A percentile compares a stretch with the other conserved stretches of the same genome.
These are phyloP conservation scores for Alexandromys fortis DNA, from an alignment of 2,113 vertebrate species.

Conservation along the genomic window DNA sequence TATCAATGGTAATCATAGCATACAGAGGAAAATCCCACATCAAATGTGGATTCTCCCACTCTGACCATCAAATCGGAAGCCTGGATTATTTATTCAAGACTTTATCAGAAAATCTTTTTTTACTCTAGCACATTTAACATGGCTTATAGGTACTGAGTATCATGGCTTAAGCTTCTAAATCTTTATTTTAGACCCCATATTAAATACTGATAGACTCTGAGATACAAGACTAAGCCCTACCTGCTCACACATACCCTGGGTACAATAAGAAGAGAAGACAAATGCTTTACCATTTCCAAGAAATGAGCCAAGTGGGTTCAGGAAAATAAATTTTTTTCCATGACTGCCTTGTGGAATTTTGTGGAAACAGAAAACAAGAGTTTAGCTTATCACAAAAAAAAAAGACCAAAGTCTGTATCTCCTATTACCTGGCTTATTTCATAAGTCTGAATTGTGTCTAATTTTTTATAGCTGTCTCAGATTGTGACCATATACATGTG, in stretches of 20 bases:
- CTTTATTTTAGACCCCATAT: background rate
- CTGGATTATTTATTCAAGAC: background rate
- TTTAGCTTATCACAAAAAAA: conserved; percentile 21
- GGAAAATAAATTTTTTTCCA: background rate
- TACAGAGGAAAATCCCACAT: no score
- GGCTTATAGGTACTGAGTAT: background rate
- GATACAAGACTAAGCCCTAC: background rate
- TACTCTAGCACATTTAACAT: background rate
- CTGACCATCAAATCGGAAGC: conserved; percentile 5
- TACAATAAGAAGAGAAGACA: background rate
- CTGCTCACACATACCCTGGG: background rate
- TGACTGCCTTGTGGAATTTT: background rate
- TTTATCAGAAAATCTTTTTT: background rate
- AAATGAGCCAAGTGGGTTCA: background rate
- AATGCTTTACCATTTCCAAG: background rate
- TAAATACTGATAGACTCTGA: background rate
- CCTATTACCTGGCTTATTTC: background rate
- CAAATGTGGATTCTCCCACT: background rate
- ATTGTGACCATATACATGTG: background rate
- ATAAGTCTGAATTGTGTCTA: background rate
- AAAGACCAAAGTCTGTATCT: background rate
- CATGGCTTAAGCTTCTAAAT: conserved; percentile 25
- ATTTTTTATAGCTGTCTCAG: background rate
- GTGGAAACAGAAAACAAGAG: conserved; percentile 15
- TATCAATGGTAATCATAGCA: no score